Evolutionary conservation across 2,797 vertebrate genomes (phyloP).

Genomic region (Echiichthys vipera): DNA sequence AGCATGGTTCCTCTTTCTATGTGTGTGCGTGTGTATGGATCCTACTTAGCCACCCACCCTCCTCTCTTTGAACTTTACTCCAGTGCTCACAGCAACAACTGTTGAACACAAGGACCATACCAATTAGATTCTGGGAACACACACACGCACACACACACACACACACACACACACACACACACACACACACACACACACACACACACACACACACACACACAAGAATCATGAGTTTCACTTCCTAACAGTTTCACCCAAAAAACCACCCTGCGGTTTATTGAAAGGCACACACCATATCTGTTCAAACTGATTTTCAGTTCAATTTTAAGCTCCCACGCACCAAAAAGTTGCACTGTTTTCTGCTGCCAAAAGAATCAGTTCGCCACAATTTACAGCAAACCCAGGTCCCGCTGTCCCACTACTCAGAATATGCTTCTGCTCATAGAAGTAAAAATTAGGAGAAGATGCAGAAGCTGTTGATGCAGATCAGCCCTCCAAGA

Average conservation of each 20-base stretch:
- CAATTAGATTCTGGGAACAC: slow-evolving; percentile 54
- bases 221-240: slow-evolving; percentile 9
- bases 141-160: slow-evolving; percentile 1
- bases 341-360: slow-evolving; percentile 24
- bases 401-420: slow-evolving; percentile 5
- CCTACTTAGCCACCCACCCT: slow-evolving; percentile 51
- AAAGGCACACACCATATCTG: slow-evolving; percentile 8
- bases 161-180: background rate
- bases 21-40: slow-evolving; percentile 5
- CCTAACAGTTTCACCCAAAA: background rate
- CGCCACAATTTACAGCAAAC: slow-evolving; percentile 19
- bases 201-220: slow-evolving; percentile 3
- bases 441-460: slow-evolving; percentile 35
- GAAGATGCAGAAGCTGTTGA: slow-evolving; percentile 19
- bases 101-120: slow-evolving; percentile 63
- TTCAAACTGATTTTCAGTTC: slow-evolving; percentile 39
- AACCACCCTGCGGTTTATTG: background rate
- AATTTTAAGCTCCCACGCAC: slow-evolving; percentile 33
- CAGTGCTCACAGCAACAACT: slow-evolving; percentile 50
- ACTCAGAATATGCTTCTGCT: slow-evolving; percentile 14
- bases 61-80: slow-evolving; percentile 82
- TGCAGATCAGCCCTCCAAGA: background rate
- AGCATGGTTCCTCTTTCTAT: slow-evolving; percentile 9
- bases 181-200: slow-evolving; percentile 16
- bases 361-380: slow-evolving; percentile 30